Percentiles rank a stretch among this genome's conserved stretches.
These are phyloP conservation scores for Rhea pennata DNA, from an alignment of 2,113 vertebrate genomes.

Conservation along the genomic window DNA sequence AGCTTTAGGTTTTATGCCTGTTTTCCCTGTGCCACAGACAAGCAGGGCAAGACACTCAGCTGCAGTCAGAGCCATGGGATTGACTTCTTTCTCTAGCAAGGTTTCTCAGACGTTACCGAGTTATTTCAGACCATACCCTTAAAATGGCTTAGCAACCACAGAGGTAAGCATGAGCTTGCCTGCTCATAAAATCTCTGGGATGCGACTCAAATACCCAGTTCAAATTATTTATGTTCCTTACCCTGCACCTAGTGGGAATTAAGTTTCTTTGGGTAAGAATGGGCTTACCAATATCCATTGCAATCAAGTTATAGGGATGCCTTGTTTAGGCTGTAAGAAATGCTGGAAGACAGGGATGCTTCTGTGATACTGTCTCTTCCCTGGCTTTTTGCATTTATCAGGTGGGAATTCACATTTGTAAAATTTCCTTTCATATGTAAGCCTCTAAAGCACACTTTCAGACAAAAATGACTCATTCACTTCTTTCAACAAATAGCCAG, in stretches of 20 bases:
- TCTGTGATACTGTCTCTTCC: background rate
- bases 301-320: no score
- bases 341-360: background rate
- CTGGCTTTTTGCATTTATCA: background rate
- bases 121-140: background rate
- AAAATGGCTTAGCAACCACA: background rate
- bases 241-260: background rate
- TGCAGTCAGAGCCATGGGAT: background rate
- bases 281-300: background rate
- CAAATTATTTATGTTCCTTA: background rate
- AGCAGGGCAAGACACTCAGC: background rate
- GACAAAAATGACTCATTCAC: background rate
- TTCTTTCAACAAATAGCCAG: background rate
- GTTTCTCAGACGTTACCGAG: background rate
- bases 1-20: background rate
- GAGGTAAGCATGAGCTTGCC: no score
- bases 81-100: background rate
- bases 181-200: background rate
- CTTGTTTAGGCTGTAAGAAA: background rate
- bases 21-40: background rate
- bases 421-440: background rate
- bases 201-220: background rate
- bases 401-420: background rate
- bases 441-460: background rate
- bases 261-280: background rate